Evolutionary conservation across 2,113 vertebrate genomes (phyloP), one percentile per base, ranked within the genome.

Genomic region (Heterotis niloticus): DNA sequence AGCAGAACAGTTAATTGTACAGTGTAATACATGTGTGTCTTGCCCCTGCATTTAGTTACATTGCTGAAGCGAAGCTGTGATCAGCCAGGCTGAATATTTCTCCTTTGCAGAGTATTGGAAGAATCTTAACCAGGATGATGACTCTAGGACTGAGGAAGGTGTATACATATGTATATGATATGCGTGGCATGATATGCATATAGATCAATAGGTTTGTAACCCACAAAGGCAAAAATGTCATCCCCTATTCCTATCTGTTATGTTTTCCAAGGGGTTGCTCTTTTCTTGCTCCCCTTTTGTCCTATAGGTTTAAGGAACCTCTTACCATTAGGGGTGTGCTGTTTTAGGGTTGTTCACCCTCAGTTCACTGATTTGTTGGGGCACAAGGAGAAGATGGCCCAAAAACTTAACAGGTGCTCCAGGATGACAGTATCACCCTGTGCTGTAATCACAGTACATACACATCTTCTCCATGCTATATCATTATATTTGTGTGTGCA

Each of bases 351-450:
- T 44, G 34, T 44, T 44, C 34, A 44, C 2, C 34, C 34, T 44
- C 34, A 44, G 34, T 44, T 44, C 3, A 44, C 7, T 44, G 34
- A 44, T 44, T 44, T 34, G 62, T 13, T 52, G 23, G 18, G 14
- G 76, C 23, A 28, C 17, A 0, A 0, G 56, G 73, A 28, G 57
- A 54, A 4, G 28, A 5, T 16, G 52, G 52, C 17, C 5, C 16
- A 56, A 16, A 74, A 73, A 73, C 34, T 77, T 23, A 79, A 52
- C 82, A 81, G 79, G 82, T 82, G 81, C 88, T 88, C 83, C 85
- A 81, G 85, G 85, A 87, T 88, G 85, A 80, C 82, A 73, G 76
- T 85, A 83, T 86, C 52, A 76, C 81, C 81, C 73, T 78, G 80
- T 86, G 81, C 85, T 84, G 75, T 76, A 62, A 76, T 78, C 75